phyloP scores from a whole-genome alignment of 2,888 invertebrate genomes.

The Morpho helenor region DNA sequence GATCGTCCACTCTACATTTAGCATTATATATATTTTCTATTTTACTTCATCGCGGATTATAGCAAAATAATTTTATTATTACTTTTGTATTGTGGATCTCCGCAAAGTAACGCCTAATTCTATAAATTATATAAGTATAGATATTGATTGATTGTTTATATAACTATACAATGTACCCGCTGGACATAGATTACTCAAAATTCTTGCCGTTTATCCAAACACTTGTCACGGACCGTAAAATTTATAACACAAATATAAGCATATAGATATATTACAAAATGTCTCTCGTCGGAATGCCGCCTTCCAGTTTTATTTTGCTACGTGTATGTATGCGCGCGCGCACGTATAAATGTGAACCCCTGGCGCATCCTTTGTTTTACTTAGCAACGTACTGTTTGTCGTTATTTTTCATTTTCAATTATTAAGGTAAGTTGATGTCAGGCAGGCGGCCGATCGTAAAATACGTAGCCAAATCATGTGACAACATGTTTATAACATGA shows the following conservation, averaged over 20 bases:
- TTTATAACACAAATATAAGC: constrained; percentile 58
- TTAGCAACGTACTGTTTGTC: constrained; percentile 1
- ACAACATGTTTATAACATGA: too few relatives aligned
- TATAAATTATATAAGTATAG: too few relatives aligned
- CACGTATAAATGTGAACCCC: constrained; percentile 14
- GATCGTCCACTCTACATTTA: too few relatives aligned
- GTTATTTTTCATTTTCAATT: constrained; percentile 1
- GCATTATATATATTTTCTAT: too few relatives aligned
- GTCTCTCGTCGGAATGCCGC: constrained; percentile 55
- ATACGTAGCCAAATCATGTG: too few relatives aligned
- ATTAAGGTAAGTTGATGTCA: neutral
- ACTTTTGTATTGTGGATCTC: too few relatives aligned
- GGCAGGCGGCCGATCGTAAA: too few relatives aligned
- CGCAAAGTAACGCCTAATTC: too few relatives aligned
- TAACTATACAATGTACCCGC: neutral
- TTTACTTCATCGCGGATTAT: too few relatives aligned
- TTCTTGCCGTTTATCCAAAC: constrained; percentile 59
- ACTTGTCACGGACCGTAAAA: constrained; percentile 59
- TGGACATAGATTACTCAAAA: constrained; percentile 29
- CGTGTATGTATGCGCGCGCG: constrained; percentile 26
- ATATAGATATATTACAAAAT: constrained; percentile 35
- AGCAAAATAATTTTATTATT: too few relatives aligned
- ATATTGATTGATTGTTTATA: too few relatives aligned
- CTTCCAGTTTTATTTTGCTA: constrained; percentile 50
- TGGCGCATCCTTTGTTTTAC: constrained; percentile 17